phyloP scores from a whole-genome alignment of 2,888 invertebrate species.

The Ptycholaimellus sp. region DNA sequence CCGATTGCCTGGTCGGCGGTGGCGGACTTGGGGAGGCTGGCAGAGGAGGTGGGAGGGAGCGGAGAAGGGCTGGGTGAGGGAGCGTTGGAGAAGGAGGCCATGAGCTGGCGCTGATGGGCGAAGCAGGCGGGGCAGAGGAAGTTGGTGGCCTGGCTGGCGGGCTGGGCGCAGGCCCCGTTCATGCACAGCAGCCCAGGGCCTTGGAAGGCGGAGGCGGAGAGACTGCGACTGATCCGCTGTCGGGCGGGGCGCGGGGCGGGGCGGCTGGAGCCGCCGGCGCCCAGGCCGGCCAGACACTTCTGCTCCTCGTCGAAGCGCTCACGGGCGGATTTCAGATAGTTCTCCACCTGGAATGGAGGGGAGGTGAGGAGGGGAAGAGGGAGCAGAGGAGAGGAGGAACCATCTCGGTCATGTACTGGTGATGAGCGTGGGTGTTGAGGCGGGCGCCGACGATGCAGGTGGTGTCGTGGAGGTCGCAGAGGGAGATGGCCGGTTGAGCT shows the following conservation, averaged over 20 bases:
- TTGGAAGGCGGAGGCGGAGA: constrained; percentile 16
- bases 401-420: constrained; percentile 18
- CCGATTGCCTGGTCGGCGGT: not conserved
- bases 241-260: not conserved
- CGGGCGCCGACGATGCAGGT: constrained; percentile 17
- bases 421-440: constrained; percentile 15
- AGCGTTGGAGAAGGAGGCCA: constrained; percentile 7
- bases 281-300: not conserved
- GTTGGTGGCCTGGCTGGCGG: constrained; percentile 19
- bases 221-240: constrained; percentile 18
- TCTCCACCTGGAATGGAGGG: no score
- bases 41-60: not conserved
- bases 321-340: constrained; percentile 17
- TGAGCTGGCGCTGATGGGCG: constrained; percentile 14
- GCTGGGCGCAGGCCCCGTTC: constrained; percentile 9
- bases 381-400: no score
- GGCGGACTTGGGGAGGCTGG: not conserved
- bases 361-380: no score
- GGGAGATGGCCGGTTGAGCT: not conserved
- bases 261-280: constrained; percentile 2
- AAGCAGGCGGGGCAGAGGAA: constrained; percentile 21
- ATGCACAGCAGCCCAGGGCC: no score
- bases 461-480: constrained; percentile 11
- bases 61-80: not conserved
- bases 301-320: constrained; percentile 10